A percentile compares a stretch with the other conserved stretches of the same genome.
phyloP scores from a whole-genome alignment of 2,797 vertebrate genomes.

The Phalloptychus januarius region DNA sequence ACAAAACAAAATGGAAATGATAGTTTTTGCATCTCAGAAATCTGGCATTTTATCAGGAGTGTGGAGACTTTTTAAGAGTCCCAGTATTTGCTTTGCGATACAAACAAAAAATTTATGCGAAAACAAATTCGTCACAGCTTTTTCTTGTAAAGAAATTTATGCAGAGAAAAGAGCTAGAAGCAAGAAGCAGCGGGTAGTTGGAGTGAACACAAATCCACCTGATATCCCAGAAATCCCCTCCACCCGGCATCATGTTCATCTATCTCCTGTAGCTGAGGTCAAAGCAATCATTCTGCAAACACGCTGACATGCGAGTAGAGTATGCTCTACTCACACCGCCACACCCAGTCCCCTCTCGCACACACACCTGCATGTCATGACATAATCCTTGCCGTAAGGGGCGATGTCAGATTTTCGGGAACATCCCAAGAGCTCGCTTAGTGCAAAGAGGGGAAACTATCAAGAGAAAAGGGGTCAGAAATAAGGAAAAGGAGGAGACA shows the following conservation, averaged over 20 bases:
- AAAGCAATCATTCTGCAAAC: slow-evolving; percentile 58
- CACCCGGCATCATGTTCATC: slow-evolving; percentile 35
- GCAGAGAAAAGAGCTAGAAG: slow-evolving; percentile 1
- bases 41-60: not conserved
- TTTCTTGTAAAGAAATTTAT: slow-evolving; percentile 11
- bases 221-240: slow-evolving; percentile 33
- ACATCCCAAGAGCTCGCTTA: slow-evolving; percentile 53
- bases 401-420: slow-evolving; percentile 58
- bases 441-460: slow-evolving; percentile 20
- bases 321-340: slow-evolving; percentile 28
- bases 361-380: slow-evolving; percentile 53
- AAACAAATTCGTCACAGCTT: not conserved
- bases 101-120: not conserved
- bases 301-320: slow-evolving; percentile 49
- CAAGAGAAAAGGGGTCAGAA: not conserved
- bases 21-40: not conserved
- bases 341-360: slow-evolving; percentile 32
- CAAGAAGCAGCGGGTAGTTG: slow-evolving; percentile 26
- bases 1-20: not conserved
- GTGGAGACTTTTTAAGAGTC: not conserved
- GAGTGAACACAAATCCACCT: slow-evolving; percentile 50
- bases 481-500: slow-evolving; percentile 26
- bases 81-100: not conserved
- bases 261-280: slow-evolving; percentile 60
- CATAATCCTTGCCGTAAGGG: slow-evolving; percentile 35